Conservation (phyloP, 30 jellyfish, hydroid and myxozoan genomes). For the Hydractinia echinata region DNA sequence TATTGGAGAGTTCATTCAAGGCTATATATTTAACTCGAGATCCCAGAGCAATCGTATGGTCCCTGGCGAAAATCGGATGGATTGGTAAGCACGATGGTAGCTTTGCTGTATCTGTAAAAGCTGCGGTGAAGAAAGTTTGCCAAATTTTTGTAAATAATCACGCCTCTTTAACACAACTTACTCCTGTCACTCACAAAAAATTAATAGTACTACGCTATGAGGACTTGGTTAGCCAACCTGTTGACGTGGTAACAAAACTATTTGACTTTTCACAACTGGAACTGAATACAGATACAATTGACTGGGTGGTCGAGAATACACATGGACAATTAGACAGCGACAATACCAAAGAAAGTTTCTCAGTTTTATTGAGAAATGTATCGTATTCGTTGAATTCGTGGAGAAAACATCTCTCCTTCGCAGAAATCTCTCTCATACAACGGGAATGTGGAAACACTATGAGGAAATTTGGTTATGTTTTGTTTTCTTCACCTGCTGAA, state of each 20-base stretch:
- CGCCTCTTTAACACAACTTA: slow-evolving; percentile 43
- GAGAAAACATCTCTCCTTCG: slow-evolving; percentile 51
- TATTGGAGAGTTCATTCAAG: slow-evolving; percentile 36
- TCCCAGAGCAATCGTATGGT: slow-evolving; percentile 91
- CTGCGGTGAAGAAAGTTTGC: slow-evolving; percentile 77
- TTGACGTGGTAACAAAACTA: slow-evolving; percentile 38
- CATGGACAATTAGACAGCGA: slow-evolving; percentile 40
- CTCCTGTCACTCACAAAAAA: slow-evolving; percentile 34
- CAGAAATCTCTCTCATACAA: slow-evolving; percentile 47
- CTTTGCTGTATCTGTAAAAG: slow-evolving; percentile 37
- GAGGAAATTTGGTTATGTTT: slow-evolving; percentile 49
- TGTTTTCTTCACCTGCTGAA: not conserved
- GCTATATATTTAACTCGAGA: slow-evolving; percentile 74
- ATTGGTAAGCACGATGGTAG: slow-evolving; percentile 58
- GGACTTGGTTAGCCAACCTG: slow-evolving; percentile 74
- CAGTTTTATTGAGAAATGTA: slow-evolving; percentile 70
- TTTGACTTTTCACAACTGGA: slow-evolving; percentile 40
- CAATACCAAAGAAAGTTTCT: slow-evolving; percentile 31
- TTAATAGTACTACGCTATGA: slow-evolving; percentile 71
- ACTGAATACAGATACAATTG: slow-evolving; percentile 44
- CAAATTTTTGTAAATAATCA: slow-evolving; percentile 47
- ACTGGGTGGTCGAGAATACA: slow-evolving; percentile 73
- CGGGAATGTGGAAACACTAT: slow-evolving; percentile 55
- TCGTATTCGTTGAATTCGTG: slow-evolving; percentile 71
- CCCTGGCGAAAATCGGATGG: slow-evolving; percentile 89